Conservation (phyloP, 2,888 invertebrate genomes). For the Dryocosmus kuriphilus region DNA sequence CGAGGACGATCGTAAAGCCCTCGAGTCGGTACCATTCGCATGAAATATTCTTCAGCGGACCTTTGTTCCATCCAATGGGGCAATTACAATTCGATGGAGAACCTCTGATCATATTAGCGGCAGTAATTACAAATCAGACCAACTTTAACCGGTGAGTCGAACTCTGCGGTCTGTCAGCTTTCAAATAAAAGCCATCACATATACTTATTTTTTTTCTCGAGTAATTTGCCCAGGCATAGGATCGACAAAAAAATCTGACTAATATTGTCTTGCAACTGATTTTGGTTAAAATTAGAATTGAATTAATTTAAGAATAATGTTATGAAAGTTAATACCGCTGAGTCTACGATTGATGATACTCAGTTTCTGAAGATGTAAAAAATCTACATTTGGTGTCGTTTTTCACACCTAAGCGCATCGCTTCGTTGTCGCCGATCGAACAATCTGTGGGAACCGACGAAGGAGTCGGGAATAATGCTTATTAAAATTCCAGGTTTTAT, state of each 20-base stretch:
- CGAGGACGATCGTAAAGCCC: conserved; percentile 68
- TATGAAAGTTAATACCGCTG: neutral
- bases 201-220: neutral
- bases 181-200: neutral
- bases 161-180: neutral
- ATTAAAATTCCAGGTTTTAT: conserved; percentile 74
- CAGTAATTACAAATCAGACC: conserved; percentile 68
- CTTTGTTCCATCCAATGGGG: conserved; percentile 42
- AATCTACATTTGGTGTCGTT: conserved; percentile 28
- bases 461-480: conserved; percentile 67
- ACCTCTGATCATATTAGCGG: conserved; percentile 66
- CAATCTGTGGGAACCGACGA: conserved; percentile 62
- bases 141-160: conserved; percentile 2
- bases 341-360: conserved; percentile 13
- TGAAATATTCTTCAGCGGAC: conserved; percentile 42
- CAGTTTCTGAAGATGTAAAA: conserved; percentile 15
- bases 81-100: conserved; percentile 51
- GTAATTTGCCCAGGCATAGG: neutral
- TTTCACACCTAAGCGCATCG: conserved; percentile 50
- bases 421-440: conserved; percentile 62
- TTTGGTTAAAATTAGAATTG: neutral
- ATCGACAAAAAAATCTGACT: neutral
- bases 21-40: conserved; percentile 52
- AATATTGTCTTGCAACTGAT: neutral
- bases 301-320: neutral